These are phyloP conservation scores for Actinemys pallida DNA, from an alignment of 2,113 vertebrate species.

Conservation along the genomic window DNA sequence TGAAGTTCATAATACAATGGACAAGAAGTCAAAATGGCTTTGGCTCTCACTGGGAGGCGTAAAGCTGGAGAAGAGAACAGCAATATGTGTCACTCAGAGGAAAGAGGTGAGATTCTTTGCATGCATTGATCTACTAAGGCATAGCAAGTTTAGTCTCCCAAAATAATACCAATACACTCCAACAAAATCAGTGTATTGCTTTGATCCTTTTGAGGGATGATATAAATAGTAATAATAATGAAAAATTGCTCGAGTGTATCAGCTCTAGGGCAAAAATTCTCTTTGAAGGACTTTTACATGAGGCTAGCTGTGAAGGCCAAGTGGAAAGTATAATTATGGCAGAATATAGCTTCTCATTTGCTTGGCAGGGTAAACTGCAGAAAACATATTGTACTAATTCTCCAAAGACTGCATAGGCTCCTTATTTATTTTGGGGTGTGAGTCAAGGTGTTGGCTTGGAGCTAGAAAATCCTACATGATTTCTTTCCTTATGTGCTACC, in stretches of 20 bases:
- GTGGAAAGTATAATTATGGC: background rate
- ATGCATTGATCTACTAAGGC: background rate
- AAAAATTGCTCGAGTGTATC: background rate
- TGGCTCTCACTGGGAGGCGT: accelerated
- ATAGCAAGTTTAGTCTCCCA: background rate
- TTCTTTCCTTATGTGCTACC: background rate
- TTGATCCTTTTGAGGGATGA: background rate
- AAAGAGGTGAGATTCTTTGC: background rate
- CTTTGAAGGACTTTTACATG: background rate
- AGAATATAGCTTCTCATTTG: background rate
- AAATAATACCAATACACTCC: background rate
- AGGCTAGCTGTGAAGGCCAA: background rate
- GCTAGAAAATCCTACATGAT: background rate
- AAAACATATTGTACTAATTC: background rate
- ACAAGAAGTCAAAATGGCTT: background rate
- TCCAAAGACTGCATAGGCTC: background rate
- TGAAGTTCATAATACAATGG: background rate
- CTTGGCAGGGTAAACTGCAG: background rate
- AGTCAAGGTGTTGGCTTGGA: background rate
- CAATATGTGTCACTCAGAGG: background rate
- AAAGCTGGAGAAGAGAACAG: background rate
- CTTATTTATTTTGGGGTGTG: background rate
- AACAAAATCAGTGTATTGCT: background rate
- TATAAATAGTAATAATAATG: background rate
- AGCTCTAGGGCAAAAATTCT: background rate